These are phyloP conservation scores for Sebastes ruberrimus DNA, from an alignment of 2,797 vertebrate genomes.

Conservation along the genomic window DNA sequence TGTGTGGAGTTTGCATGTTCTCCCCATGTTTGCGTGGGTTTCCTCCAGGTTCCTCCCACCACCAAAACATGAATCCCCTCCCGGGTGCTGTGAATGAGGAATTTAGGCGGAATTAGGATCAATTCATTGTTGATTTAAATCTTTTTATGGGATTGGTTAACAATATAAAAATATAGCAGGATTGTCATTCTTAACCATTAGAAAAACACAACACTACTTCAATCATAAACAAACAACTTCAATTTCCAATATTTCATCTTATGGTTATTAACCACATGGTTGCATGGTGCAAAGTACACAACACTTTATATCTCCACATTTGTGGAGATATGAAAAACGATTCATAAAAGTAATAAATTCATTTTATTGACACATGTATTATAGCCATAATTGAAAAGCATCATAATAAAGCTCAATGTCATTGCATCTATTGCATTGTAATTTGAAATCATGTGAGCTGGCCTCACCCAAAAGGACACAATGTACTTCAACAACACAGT, in stretches of 20 bases:
- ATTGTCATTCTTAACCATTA: neutral
- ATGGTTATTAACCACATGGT: neutral
- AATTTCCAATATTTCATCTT: neutral
- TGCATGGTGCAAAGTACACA: neutral
- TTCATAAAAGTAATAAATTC: conserved; percentile 32
- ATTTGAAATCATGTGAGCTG: conserved; percentile 53
- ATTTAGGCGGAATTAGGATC: no score
- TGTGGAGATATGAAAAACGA: conserved; percentile 19
- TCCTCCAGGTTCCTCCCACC: no score
- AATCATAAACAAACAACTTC: neutral
- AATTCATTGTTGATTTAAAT: no score
- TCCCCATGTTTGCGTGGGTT: no score
- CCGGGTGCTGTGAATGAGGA: no score
- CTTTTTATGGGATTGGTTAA: neutral
- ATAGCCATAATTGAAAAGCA: conserved; percentile 54
- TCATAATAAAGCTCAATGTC: conserved; percentile 57
- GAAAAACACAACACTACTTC: neutral
- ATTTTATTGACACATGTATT: conserved; percentile 46
- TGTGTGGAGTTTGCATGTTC: no score
- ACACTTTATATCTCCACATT: conserved; percentile 1
- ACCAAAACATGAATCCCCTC: no score
- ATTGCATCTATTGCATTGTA: conserved; percentile 58
- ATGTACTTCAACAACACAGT: conserved; percentile 38
- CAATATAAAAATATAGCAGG: neutral
- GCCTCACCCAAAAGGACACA: conserved; percentile 39